These are phyloP conservation scores for Peromyscus nudipes DNA, from an alignment of 2,797 vertebrate genomes.

Conservation along the genomic window DNA sequence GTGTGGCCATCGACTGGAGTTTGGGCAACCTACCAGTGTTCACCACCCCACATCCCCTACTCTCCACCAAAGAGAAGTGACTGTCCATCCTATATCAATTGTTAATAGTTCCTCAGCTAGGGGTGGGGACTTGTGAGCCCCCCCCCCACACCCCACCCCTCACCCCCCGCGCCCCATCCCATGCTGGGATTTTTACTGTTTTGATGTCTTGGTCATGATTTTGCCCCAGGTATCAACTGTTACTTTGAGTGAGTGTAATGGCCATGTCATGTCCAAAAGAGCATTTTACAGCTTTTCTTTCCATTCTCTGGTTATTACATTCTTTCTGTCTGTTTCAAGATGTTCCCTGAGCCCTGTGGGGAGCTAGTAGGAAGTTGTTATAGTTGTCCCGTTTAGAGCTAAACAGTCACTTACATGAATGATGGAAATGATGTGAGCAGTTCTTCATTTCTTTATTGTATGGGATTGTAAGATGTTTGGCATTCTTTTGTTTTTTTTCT, in stretches of 20 bases:
- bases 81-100: neutral
- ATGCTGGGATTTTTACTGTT: neutral
- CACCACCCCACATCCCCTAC: too few species aligned
- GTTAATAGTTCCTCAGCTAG: neutral
- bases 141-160: too few species aligned
- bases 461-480: neutral
- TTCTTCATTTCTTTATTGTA: constrained; percentile 35
- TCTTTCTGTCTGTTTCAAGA: neutral
- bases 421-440: neutral
- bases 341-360: neutral
- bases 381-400: neutral
- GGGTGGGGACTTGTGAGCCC: neutral
- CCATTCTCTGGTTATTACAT: neutral
- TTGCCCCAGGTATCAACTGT: neutral
- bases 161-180: neutral
- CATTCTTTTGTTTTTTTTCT: constrained; percentile 29
- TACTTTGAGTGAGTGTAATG: neutral
- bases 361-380: neutral
- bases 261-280: neutral
- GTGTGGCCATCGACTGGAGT: neutral
- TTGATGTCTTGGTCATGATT: neutral
- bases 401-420: neutral
- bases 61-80: neutral
- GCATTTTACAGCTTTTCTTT: neutral
- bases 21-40: neutral